Base-by-base conservation (phyloP, 2,888 invertebrate species). In the Laspeyria flexula region DNA sequence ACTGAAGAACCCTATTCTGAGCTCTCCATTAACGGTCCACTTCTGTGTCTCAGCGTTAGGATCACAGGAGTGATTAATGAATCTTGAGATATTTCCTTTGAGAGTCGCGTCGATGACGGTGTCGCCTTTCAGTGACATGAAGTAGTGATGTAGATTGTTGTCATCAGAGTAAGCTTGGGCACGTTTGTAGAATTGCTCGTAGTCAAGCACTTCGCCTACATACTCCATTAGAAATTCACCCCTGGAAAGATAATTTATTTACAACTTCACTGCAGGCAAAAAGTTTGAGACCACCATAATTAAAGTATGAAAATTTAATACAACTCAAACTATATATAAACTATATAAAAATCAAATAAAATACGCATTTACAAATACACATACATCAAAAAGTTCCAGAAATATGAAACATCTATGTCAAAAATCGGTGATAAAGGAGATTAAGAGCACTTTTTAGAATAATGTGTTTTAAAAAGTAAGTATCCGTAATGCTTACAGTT, bases 31-130 rank as follows among this genome's bases (percentile, higher is more conserved):
- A 0, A 97, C 97, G 0, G 97, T 97, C 97, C 97, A 98, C 90
- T 99, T 99, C 88, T 99, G 99, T 0, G 99, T 99, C 89, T 98
- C 98, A 2, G 99, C 97, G 85, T 99, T 99, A 0, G 99, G 99
- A 72, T 99, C 98, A 83, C 99, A 99, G 37, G 99, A 99, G 83
- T 99, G 99, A 87, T 99, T 99, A 70, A 99, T 99, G 80, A 99
- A 99, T 31, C 99, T 93, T 0, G 99, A 99, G 53, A 97, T 95
- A 82, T 99, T 99, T 25, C 99, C 99, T 85, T 97, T 98, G 69
- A 95, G 90, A 0, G 99, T 99, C 1, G 99, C 99, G 90, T 99
- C 99, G 54, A 99, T 99, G 0, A 91, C 90, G 0, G 91, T 90
- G 46, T 99, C 98, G 0, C 97, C 96, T 79, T 98, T 96, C 37